These are phyloP conservation scores for Calypte anna DNA, from an alignment of 2,113 vertebrate species.

Conservation along the genomic window DNA sequence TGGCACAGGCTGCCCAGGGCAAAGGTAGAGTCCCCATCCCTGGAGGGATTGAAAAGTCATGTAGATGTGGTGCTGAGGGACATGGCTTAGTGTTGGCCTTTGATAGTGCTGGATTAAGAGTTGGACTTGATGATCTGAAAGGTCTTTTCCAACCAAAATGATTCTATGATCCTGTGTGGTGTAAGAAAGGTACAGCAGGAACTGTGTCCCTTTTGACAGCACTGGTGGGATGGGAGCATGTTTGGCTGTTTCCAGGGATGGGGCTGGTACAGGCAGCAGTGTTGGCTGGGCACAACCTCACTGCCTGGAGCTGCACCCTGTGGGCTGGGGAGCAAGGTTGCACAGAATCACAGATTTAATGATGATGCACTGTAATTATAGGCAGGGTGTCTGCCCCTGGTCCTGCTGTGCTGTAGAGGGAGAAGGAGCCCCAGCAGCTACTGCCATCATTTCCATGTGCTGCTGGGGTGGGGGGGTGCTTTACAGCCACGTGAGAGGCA, in stretches of 20 bases:
- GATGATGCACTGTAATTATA: background rate
- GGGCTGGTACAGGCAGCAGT: rapidly evolving
- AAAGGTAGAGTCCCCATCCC: too few species aligned
- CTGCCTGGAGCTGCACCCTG: background rate
- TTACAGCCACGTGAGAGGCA: conserved; percentile 4
- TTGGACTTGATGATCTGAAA: too few species aligned
- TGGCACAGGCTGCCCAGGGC: too few species aligned
- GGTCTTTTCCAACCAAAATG: too few species aligned
- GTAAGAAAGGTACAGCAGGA: background rate
- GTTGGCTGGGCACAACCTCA: rapidly evolving
- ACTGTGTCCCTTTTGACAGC: rapidly evolving
- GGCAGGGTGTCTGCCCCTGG: rapidly evolving
- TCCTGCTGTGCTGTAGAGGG: background rate
- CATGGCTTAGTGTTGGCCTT: too few species aligned
- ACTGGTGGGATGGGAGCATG: rapidly evolving
- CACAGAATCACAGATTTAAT: background rate
- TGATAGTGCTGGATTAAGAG: too few species aligned
- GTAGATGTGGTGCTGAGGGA: too few species aligned
- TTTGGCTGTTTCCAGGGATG: background rate
- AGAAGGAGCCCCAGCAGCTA: background rate
- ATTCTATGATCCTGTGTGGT: too few species aligned
- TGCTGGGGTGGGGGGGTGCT: background rate
- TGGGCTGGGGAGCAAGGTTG: background rate
- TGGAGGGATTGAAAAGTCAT: too few species aligned
- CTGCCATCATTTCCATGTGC: rapidly evolving